Evolutionary conservation across 2,113 vertebrate species (phyloP).

Genomic region (Amphiprion ocellaris): DNA sequence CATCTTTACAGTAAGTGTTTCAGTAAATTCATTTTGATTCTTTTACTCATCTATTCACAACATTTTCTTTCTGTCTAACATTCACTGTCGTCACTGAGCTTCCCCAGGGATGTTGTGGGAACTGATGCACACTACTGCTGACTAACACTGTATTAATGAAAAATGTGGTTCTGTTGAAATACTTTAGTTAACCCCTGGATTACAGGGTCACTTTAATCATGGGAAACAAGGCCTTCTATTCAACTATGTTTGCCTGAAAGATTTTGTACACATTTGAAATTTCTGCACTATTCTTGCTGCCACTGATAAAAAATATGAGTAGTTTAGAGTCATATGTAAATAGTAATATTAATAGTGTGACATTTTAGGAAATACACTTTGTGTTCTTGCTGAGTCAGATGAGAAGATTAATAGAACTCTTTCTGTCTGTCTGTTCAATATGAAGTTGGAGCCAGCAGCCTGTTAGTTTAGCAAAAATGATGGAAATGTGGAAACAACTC

Average conservation of each 20-base stretch:
- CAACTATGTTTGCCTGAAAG: too few relatives aligned
- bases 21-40: slow-evolving; percentile 9
- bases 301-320: neutral
- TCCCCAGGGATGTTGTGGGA: slow-evolving; percentile 62
- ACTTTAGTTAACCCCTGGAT: slow-evolving; percentile 27
- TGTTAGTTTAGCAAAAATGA: too few relatives aligned
- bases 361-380: neutral
- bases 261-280: too few relatives aligned
- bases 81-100: slow-evolving; percentile 62
- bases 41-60: slow-evolving; percentile 22
- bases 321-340: neutral
- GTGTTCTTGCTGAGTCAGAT: neutral
- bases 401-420: neutral
- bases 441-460: too few relatives aligned
- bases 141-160: slow-evolving; percentile 52
- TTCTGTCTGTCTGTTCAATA: too few relatives aligned
- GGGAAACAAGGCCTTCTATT: slow-evolving; percentile 20
- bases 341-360: neutral
- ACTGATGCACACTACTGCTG: slow-evolving; percentile 49
- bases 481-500: neutral
- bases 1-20: slow-evolving; percentile 19
- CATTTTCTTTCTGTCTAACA: slow-evolving; percentile 48
- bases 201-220: slow-evolving; percentile 7
- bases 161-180: slow-evolving; percentile 25
- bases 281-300: neutral